These are phyloP conservation scores for Drosophila willistoni DNA, from an alignment of 1,140 invertebrate species.

Conservation along the genomic window DNA sequence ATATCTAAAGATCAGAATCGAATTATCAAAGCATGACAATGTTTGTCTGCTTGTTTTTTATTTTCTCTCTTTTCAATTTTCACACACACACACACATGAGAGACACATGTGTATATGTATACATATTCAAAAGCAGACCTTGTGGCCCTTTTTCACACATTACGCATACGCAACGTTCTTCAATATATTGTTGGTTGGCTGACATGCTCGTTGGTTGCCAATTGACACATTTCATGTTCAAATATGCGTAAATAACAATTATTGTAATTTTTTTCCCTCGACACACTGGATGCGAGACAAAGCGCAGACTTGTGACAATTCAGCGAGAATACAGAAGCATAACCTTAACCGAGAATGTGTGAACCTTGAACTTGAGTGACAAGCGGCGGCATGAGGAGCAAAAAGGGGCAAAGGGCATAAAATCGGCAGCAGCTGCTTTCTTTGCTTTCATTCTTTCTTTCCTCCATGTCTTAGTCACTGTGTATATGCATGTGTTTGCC, in stretches of 20 bases:
- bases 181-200: constrained; percentile 29
- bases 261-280: constrained; percentile 68
- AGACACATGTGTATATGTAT: not conserved
- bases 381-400: constrained; percentile 28
- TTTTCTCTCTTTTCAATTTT: not conserved
- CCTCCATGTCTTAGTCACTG: constrained; percentile 36
- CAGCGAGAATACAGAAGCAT: constrained; percentile 51
- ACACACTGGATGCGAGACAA: constrained; percentile 60
- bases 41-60: constrained; percentile 37
- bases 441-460: constrained; percentile 25
- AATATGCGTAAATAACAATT: constrained; percentile 81
- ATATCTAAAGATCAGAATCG: constrained; percentile 23
- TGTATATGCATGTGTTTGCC: constrained; percentile 39
- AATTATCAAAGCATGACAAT: constrained; percentile 60
- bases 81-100: constrained; percentile 4
- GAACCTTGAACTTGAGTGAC: constrained; percentile 79
- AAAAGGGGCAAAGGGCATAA: constrained; percentile 24
- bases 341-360: constrained; percentile 61
- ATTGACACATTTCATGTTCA: constrained; percentile 79
- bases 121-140: constrained; percentile 32
- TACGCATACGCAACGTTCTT: constrained; percentile 65
- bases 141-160: constrained; percentile 63
- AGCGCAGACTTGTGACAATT: constrained; percentile 64
- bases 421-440: constrained; percentile 12
- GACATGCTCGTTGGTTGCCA: constrained; percentile 63